Conservation (phyloP, 2,888 invertebrate species). For the Drosophila anceps region DNA sequence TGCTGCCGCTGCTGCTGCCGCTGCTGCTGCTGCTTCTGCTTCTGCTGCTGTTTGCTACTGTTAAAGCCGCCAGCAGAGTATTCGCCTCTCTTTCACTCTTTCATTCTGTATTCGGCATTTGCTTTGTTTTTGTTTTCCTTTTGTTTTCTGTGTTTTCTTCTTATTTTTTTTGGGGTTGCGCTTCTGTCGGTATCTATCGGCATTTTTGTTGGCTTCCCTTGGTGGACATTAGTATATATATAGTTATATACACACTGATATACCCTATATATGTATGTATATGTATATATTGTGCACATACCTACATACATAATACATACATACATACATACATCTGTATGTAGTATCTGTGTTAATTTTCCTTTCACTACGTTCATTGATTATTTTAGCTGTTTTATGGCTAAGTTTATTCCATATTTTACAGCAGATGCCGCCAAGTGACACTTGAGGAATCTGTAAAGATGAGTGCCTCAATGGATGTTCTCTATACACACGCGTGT, state of each 20-base stretch:
- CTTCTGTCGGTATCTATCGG: conserved; percentile 70
- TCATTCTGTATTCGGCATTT: conserved; percentile 40
- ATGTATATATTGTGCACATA: conserved; percentile 2
- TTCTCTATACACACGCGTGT: neutral
- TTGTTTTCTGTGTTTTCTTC: conserved; percentile 32
- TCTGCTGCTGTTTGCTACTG: conserved; percentile 32
- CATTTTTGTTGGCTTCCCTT: conserved; percentile 81
- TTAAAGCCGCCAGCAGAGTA: conserved; percentile 37
- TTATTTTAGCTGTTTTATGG: conserved; percentile 50
- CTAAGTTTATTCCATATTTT: conserved; percentile 55
- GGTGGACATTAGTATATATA: conserved; percentile 46
- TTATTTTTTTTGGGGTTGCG: conserved; percentile 30
- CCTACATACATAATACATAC: neutral
- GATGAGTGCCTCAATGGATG: conserved; percentile 34
- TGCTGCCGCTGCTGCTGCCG: conserved; percentile 16
- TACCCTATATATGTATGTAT: conserved; percentile 11
- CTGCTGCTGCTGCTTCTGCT: conserved; percentile 7
- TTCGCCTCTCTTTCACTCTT: conserved; percentile 17
- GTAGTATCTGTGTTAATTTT: conserved; percentile 44
- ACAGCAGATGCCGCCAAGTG: conserved; percentile 33
- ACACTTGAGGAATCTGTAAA: conserved; percentile 74
- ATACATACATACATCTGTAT: neutral
- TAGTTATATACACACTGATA: conserved; percentile 32
- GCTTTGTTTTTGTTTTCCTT: conserved; percentile 42
- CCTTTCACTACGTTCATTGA: conserved; percentile 44